These are phyloP conservation scores for Mesoclemmys tuberculata DNA, from an alignment of 2,113 vertebrate species.

Conservation along the genomic window DNA sequence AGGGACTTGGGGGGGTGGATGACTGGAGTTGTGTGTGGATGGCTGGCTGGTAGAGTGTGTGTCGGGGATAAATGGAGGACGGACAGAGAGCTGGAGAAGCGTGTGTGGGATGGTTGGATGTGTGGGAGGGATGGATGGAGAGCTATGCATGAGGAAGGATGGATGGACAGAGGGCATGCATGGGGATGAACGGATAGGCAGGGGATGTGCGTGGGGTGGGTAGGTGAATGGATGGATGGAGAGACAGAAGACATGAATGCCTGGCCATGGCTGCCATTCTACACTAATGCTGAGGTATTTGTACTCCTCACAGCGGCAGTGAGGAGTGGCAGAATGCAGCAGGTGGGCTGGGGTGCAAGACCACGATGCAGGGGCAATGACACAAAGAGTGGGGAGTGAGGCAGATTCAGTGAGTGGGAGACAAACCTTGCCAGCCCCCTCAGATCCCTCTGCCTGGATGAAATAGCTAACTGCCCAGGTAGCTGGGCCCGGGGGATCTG, in stretches of 20 bases:
- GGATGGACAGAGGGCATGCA: too few species aligned
- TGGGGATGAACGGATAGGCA: too few species aligned
- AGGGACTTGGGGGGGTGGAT: neutral
- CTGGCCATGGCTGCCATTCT: too few species aligned
- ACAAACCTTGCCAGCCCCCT: neutral
- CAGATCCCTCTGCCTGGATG: neutral
- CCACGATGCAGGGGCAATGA: neutral
- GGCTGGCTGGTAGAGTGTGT: neutral
- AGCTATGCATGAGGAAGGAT: too few species aligned
- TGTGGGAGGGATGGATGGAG: too few species aligned
- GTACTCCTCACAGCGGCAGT: neutral
- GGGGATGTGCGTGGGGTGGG: too few species aligned
- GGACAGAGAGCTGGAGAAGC: neutral
- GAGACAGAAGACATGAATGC: neutral
- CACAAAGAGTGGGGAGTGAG: neutral
- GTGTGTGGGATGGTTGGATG: too few species aligned
- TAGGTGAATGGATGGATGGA: neutral
- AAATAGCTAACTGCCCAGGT: neutral
- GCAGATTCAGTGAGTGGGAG: neutral
- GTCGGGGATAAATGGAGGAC: neutral
- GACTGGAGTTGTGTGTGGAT: neutral
- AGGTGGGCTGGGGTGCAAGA: neutral
- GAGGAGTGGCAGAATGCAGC: neutral
- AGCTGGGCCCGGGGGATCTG: neutral
- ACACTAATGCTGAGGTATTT: too few species aligned